phyloP scores from a whole-genome alignment of 2,797 vertebrate genomes.

The Enteromius afrohamiltoni region DNA sequence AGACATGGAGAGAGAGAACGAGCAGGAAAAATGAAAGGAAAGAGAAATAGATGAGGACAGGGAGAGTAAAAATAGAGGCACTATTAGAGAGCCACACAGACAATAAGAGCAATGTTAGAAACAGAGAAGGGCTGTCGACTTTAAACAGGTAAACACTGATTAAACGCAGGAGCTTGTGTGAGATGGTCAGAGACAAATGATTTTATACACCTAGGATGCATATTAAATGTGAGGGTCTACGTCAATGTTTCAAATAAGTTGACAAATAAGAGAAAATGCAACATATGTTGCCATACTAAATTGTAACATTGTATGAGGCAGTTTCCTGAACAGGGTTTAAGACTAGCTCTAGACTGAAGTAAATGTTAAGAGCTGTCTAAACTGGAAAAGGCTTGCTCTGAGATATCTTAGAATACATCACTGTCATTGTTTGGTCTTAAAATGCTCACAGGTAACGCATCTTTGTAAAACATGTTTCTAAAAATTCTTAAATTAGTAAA shows the following conservation, averaged over 20 bases:
- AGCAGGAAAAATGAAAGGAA: conserved; percentile 68
- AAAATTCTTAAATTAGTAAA: no score
- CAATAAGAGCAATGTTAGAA: neutral
- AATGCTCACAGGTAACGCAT: no score
- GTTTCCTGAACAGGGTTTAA: no score
- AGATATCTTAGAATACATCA: no score
- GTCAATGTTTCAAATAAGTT: neutral
- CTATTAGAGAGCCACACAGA: neutral
- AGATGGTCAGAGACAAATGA: neutral
- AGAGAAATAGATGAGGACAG: conserved; percentile 50
- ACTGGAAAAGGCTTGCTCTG: no score
- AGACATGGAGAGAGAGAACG: conserved; percentile 58
- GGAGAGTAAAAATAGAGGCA: conserved; percentile 55
- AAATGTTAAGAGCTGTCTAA: no score
- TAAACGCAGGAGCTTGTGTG: neutral
- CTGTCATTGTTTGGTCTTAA: no score
- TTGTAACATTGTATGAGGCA: neutral
- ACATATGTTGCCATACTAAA: neutral
- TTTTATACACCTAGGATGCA: neutral
- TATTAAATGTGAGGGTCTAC: neutral
- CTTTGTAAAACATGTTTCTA: no score
- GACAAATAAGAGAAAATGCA: neutral
- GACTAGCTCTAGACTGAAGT: no score
- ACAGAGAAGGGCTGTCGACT: neutral
- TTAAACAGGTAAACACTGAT: neutral